Base-by-base conservation (phyloP, 2,888 invertebrate species). In the Philopedon plagiatum region DNA sequence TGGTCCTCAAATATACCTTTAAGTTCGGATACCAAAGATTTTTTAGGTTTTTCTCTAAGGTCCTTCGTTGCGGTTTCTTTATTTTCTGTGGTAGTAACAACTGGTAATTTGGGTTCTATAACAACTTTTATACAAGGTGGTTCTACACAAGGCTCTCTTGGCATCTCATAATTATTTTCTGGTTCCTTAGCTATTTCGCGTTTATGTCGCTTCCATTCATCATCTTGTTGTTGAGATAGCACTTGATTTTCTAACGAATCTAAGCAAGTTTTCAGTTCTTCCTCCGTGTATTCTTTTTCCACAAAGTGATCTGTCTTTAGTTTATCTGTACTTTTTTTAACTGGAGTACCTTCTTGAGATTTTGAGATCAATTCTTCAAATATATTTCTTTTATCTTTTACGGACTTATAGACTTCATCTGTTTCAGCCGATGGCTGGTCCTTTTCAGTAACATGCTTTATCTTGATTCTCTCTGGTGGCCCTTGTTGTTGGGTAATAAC, bases 351-450 rank as follows among this genome's bases (percentile, higher is more conserved):
- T 76, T 85, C 85, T 60, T 81, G 80, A 11, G 84, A 83, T 77
- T 80, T 83, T 4, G 82, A 82, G 39, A 85, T 85, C 9, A 85
- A 73, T 68, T 85, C 81, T 78, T 85, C 85, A 73, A 85, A 85
- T 79, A 85, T 80, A 49, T 77, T 80, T 72, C 82, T 81, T 41
- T 84, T 83, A 67, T 84, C 83, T 77, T 81, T 82, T 2, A 85
- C 83, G 0, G 84, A 83, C 73, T 81, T 83, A 26, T 75, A 79
- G 57, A 77, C 76, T 67, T 81, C 78, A 19, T 74, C 76, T 56
- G 76, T 75, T 26, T 75, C 75, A 32, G 78, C 76, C 49, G 70
- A 69, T 29, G 65, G 44, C 23, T 64, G 37, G 19, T 75, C 71
- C 13, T 34, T 54, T 56, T 73, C 62, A 21, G 68, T 49, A 11